Percentiles rank a stretch among this genome's conserved stretches.
These are phyloP conservation scores for Myzus persicae DNA, from an alignment of 1,140 invertebrate genomes.

Conservation along the genomic window DNA sequence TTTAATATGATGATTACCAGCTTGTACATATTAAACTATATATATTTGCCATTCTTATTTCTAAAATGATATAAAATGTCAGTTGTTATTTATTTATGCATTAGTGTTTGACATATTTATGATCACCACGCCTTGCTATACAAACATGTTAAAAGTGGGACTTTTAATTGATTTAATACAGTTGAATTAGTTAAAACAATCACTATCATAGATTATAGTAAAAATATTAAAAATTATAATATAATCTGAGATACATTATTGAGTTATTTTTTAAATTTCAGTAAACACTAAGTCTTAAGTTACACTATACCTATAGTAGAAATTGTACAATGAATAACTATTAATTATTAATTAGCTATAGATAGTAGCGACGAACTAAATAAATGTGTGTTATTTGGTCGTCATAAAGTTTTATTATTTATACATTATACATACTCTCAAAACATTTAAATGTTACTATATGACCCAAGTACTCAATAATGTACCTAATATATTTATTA, in stretches of 20 bases:
- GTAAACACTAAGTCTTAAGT: background rate
- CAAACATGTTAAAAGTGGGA: background rate
- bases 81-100: conserved; percentile 10
- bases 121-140: background rate
- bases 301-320: background rate
- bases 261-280: background rate
- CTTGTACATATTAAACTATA: background rate
- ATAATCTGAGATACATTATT: background rate
- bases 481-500: background rate
- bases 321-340: background rate
- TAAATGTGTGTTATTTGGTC: background rate
- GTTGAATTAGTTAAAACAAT: background rate
- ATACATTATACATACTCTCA: background rate
- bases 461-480: background rate
- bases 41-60: background rate
- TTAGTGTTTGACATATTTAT: conserved; percentile 18
- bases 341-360: background rate
- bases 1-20: background rate
- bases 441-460: background rate
- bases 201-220: background rate
- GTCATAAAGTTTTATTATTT: background rate
- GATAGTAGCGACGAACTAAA: background rate
- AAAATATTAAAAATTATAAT: background rate
- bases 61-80: conserved; percentile 13
- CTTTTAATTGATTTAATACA: conserved; percentile 7